phyloP scores from a whole-genome alignment of 2,888 invertebrate species.

The Prenolepis imparis region DNA sequence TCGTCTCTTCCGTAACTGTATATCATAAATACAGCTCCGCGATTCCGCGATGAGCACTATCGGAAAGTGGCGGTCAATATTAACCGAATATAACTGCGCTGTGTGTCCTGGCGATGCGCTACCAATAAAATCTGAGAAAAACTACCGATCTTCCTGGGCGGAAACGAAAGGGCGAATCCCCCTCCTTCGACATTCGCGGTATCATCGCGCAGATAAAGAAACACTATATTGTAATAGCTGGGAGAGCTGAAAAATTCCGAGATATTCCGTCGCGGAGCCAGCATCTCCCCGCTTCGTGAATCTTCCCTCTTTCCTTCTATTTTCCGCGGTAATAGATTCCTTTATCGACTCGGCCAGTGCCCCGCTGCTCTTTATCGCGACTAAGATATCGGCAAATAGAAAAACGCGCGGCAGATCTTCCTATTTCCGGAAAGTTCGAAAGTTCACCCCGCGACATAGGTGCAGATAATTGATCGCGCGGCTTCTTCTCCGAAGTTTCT shows the following conservation, averaged over 20 bases:
- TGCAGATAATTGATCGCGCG: conserved; percentile 72
- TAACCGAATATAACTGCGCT: conserved; percentile 53
- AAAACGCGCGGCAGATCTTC: conserved; percentile 69
- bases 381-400: conserved; percentile 81
- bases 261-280: conserved; percentile 40
- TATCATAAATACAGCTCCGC: conserved; percentile 53
- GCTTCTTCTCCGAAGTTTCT: conserved; percentile 20
- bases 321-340: conserved; percentile 80
- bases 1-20: conserved; percentile 36
- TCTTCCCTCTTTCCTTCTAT: neutral
- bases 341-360: conserved; percentile 78
- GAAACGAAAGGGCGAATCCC: conserved; percentile 38
- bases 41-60: conserved; percentile 30
- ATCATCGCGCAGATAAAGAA: conserved; percentile 68
- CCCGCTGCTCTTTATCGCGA: conserved; percentile 77
- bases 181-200: conserved; percentile 38
- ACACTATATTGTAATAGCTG: conserved; percentile 71
- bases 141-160: conserved; percentile 58
- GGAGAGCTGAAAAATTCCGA: conserved; percentile 71
- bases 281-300: neutral
- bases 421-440: conserved; percentile 66
- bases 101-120: conserved; percentile 52
- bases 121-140: conserved; percentile 55
- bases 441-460: conserved; percentile 72
- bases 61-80: conserved; percentile 59